phyloP scores from a whole-genome alignment of 1,140 invertebrate species.

The Drosophila sucinea region DNA sequence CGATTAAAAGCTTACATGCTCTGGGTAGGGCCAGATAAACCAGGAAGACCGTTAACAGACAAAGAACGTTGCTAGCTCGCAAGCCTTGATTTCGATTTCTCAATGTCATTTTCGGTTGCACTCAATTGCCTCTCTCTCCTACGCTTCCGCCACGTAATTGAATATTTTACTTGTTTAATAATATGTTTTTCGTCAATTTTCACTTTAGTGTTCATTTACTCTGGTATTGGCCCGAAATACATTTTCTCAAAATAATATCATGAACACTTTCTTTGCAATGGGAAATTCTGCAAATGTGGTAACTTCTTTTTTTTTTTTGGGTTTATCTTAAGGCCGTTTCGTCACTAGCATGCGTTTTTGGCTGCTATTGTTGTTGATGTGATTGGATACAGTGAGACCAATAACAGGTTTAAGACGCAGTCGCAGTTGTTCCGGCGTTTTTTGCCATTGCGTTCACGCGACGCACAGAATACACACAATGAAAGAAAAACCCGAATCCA shows the following conservation, averaged over 20 bases:
- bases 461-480: neutral
- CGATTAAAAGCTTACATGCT: slow-evolving; percentile 46
- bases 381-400: slow-evolving; percentile 31
- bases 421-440: slow-evolving; percentile 47
- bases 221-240: neutral
- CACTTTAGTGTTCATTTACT: neutral
- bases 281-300: slow-evolving; percentile 15
- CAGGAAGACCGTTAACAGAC: slow-evolving; percentile 62
- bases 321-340: slow-evolving; percentile 70
- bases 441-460: slow-evolving; percentile 13
- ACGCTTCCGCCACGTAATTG: slow-evolving; percentile 40
- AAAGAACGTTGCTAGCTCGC: slow-evolving; percentile 49
- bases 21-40: slow-evolving; percentile 14
- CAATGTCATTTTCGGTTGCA: slow-evolving; percentile 33
- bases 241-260: slow-evolving; percentile 20
- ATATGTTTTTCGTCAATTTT: neutral
- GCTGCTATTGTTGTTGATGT: slow-evolving; percentile 44
- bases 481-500: slow-evolving; percentile 24
- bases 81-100: slow-evolving; percentile 30
- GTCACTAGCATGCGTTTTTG: slow-evolving; percentile 64
- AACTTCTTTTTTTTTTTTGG: slow-evolving; percentile 11
- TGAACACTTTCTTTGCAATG: slow-evolving; percentile 23
- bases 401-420: slow-evolving; percentile 66
- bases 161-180: neutral
- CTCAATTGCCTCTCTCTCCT: slow-evolving; percentile 17